Percentiles rank a stretch among this genome's conserved stretches.
Evolutionary conservation across 2,113 vertebrate genomes (phyloP).

Genomic region (Pleuronectes platessa): DNA sequence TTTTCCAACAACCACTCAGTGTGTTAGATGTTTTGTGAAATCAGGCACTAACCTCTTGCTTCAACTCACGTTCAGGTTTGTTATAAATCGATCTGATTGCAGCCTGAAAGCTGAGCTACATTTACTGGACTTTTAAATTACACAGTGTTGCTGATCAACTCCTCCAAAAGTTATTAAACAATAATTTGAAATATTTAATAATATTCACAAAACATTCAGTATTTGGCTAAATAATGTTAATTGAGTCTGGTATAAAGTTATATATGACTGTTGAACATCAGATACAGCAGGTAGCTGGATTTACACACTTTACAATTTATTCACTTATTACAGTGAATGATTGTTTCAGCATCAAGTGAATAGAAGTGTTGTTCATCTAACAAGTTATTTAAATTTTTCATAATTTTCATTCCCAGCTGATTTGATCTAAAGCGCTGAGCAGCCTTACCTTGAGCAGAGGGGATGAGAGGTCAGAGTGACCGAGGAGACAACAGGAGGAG

Average conservation of each 20-base stretch:
- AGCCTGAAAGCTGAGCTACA: too few relatives aligned
- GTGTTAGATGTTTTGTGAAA: too few relatives aligned
- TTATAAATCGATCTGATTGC: too few relatives aligned
- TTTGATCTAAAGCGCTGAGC: slow-evolving; percentile 4
- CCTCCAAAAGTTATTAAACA: too few relatives aligned
- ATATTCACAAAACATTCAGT: too few relatives aligned
- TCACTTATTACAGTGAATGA: background rate
- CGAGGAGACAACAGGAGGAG: slow-evolving; percentile 29
- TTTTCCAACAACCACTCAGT: too few relatives aligned
- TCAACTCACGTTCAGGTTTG: too few relatives aligned
- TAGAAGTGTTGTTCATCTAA: background rate
- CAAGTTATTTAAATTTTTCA: background rate
- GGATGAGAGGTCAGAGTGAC: slow-evolving; percentile 52
- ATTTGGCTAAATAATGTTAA: background rate
- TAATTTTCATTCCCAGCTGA: background rate
- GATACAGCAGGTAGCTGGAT: background rate
- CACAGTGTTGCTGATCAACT: too few relatives aligned
- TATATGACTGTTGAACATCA: background rate
- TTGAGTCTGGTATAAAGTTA: background rate
- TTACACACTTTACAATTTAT: background rate
- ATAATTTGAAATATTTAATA: too few relatives aligned
- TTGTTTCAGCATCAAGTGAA: background rate
- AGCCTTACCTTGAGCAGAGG: slow-evolving; percentile 73
- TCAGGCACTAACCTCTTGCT: too few relatives aligned
- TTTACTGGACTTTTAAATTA: too few relatives aligned